Percentiles rank a stretch among this genome's conserved stretches.
phyloP scores from a whole-genome alignment of 2,888 invertebrate genomes.

The Eledone cirrhosa region DNA sequence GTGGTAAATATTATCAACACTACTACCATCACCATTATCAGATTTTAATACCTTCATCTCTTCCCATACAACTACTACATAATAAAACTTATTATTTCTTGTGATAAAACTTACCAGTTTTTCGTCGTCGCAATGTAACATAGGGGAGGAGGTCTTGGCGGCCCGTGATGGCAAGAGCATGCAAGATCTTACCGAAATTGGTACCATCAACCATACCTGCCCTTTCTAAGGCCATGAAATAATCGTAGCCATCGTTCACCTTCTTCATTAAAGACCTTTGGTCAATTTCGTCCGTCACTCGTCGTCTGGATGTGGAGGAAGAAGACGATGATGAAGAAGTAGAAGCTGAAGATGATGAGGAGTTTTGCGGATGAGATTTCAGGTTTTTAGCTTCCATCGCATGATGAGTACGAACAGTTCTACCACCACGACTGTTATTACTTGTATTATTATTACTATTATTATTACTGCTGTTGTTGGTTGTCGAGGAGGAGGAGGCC shows the following conservation, averaged over 20 bases:
- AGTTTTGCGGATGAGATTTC: neutral
- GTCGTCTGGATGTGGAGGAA: neutral
- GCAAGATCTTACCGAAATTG: conserved; percentile 45
- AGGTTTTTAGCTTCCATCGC: neutral
- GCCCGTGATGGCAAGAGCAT: conserved; percentile 41
- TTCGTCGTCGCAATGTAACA: conserved; percentile 43
- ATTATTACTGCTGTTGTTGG: neutral
- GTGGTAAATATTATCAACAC: neutral
- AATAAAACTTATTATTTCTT: neutral
- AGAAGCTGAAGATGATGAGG: too few species aligned
- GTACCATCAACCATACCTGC: conserved; percentile 44
- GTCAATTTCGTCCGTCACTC: conserved; percentile 5
- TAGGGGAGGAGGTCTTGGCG: conserved; percentile 48
- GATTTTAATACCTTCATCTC: neutral
- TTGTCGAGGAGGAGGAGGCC: neutral
- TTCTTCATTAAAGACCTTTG: conserved; percentile 32
- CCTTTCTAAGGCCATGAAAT: conserved; percentile 46
- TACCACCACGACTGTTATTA: neutral
- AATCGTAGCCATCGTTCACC: conserved; percentile 47
- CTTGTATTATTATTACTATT: conserved; percentile 5
- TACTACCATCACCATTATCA: neutral
- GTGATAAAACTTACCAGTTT: conserved; percentile 40
- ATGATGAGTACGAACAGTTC: neutral
- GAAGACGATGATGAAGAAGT: too few species aligned
- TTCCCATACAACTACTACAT: neutral